Conservation (phyloP, 2,888 invertebrate genomes). For the Leptarthrus brevirostris region DNA sequence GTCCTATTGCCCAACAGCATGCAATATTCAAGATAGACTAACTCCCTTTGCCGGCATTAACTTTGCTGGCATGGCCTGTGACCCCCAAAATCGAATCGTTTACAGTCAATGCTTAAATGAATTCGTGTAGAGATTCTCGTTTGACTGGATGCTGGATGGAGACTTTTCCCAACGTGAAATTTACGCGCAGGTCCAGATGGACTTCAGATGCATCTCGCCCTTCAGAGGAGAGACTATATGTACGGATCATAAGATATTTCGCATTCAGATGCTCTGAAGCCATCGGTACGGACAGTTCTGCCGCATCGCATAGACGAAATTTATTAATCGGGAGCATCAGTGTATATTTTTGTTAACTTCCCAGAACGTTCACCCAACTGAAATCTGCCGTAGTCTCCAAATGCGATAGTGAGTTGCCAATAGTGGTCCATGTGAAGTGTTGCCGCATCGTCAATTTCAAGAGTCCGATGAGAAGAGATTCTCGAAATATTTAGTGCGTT, state of each 20-base stretch:
- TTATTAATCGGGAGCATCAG: neutral
- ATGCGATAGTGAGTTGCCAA: neutral
- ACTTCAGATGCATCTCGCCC: conserved; percentile 10
- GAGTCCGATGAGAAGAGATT: too few species aligned
- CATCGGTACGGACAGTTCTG: conserved; percentile 11
- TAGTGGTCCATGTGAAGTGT: neutral
- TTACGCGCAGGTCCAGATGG: conserved; percentile 14
- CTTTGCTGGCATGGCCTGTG: conserved; percentile 26
- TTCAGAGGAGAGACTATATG: conserved; percentile 34
- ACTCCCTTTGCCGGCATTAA: neutral
- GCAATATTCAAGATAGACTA: conserved; percentile 20
- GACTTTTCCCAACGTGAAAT: conserved; percentile 1
- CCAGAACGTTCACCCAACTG: neutral
- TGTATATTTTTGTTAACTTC: neutral
- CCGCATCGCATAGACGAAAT: neutral
- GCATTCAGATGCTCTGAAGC: conserved; percentile 32
- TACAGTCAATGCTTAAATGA: neutral
- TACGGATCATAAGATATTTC: conserved; percentile 17
- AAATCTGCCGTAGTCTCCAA: neutral
- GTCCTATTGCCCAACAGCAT: conserved; percentile 13
- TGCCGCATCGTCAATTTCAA: neutral
- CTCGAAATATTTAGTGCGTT: neutral
- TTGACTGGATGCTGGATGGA: conserved; percentile 17
- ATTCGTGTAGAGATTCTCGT: conserved; percentile 21
- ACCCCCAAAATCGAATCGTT: conserved; percentile 12